These are phyloP conservation scores for Myioborus miniatus DNA, from an alignment of 2,797 vertebrate species.

Conservation along the genomic window DNA sequence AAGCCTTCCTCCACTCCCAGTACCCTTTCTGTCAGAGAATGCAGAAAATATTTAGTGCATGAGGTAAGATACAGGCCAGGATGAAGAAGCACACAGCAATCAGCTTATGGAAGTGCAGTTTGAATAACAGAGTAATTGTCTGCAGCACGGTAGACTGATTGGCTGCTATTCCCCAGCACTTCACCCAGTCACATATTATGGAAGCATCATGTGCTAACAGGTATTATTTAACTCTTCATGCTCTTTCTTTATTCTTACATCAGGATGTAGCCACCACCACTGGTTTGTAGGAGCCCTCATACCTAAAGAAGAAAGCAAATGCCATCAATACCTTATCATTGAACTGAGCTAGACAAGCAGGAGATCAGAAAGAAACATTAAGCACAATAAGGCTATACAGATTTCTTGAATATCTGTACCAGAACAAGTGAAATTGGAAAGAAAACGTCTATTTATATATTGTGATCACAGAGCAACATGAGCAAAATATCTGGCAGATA, in stretches of 20 bases:
- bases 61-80: background rate
- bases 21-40: background rate
- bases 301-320: background rate
- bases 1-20: background rate
- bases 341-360: background rate
- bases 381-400: background rate
- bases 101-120: background rate
- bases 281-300: background rate
- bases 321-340: background rate
- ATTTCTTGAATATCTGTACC: background rate
- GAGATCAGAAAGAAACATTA: background rate
- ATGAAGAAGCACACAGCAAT: accelerated
- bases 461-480: background rate
- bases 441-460: background rate
- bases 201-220: background rate
- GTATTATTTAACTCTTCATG: background rate
- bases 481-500: background rate
- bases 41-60: accelerated
- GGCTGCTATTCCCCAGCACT: background rate
- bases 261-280: background rate
- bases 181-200: accelerated
- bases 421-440: background rate
- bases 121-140: background rate
- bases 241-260: background rate
- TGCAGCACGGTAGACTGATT: accelerated